Evolutionary conservation across 2,113 vertebrate species (phyloP).

Genomic region (Actenoides hombroni): DNA sequence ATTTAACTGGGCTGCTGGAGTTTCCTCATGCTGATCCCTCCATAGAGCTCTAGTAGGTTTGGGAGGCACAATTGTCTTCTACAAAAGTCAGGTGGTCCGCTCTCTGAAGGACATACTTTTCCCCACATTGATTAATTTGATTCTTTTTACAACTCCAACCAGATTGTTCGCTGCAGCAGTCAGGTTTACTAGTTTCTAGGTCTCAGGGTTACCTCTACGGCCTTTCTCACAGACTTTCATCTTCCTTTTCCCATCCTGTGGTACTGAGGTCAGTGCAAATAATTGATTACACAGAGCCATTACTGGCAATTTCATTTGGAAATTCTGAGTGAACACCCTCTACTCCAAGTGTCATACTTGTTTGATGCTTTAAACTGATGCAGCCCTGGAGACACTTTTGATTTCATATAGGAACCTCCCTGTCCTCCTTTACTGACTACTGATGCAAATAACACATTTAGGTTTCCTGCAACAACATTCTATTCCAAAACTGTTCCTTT

Average conservation of each 20-base stretch:
- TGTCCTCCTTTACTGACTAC: background rate
- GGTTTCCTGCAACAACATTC: background rate
- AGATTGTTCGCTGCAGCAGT: background rate
- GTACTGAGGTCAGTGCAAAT: background rate
- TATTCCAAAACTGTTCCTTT: background rate
- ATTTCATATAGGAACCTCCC: background rate
- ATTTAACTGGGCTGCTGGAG: background rate
- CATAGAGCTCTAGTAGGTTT: background rate
- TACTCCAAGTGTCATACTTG: background rate
- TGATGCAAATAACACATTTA: background rate
- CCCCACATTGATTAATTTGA: background rate
- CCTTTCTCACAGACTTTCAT: background rate
- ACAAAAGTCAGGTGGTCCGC: background rate
- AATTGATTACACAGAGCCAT: background rate
- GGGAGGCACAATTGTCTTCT: background rate
- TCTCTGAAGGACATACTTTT: background rate
- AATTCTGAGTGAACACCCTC: background rate
- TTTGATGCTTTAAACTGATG: background rate
- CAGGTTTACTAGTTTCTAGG: background rate
- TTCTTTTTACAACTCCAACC: background rate
- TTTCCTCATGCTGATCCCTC: background rate
- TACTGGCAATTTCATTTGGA: background rate
- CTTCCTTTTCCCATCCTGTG: background rate
- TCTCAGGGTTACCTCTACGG: background rate
- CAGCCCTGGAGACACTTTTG: background rate